Conservation (phyloP, 1,140 invertebrate genomes). For the Popillia japonica region DNA sequence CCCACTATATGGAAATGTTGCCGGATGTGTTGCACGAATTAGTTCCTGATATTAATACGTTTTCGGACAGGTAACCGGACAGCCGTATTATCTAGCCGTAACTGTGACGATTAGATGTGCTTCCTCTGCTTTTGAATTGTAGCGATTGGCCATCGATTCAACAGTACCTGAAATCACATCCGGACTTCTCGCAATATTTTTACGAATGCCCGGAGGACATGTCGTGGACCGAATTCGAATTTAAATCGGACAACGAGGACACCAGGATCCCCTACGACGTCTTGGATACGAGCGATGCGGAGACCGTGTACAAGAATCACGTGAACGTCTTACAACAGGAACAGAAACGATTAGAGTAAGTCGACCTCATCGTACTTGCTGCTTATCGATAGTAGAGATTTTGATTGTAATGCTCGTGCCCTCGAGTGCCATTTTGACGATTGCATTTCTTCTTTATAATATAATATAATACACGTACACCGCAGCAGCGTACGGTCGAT, state of each 20-base stretch:
- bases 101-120: too few relatives aligned
- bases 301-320: constrained; percentile 90
- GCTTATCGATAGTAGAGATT: background rate
- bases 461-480: too few relatives aligned
- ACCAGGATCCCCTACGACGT: constrained; percentile 90
- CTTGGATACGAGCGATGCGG: constrained; percentile 88
- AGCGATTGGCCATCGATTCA: constrained; percentile 90
- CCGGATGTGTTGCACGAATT: constrained; percentile 83
- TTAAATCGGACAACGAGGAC: constrained; percentile 72
- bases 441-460: background rate
- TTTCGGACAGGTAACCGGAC: constrained; percentile 73
- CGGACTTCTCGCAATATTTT: constrained; percentile 91
- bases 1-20: constrained; percentile 82
- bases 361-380: background rate
- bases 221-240: constrained; percentile 81
- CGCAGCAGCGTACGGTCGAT: too few relatives aligned
- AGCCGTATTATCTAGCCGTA: too few relatives aligned
- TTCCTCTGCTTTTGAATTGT: constrained; percentile 45
- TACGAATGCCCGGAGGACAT: constrained; percentile 81
- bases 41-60: constrained; percentile 79
- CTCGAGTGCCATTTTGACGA: constrained; percentile 48
- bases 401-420: background rate
- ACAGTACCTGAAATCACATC: constrained; percentile 83
- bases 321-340: constrained; percentile 90
- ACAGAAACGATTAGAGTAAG: constrained; percentile 89